phyloP scores from a whole-genome alignment of 1,140 invertebrate species.

The Drosophila kepulauana region DNA sequence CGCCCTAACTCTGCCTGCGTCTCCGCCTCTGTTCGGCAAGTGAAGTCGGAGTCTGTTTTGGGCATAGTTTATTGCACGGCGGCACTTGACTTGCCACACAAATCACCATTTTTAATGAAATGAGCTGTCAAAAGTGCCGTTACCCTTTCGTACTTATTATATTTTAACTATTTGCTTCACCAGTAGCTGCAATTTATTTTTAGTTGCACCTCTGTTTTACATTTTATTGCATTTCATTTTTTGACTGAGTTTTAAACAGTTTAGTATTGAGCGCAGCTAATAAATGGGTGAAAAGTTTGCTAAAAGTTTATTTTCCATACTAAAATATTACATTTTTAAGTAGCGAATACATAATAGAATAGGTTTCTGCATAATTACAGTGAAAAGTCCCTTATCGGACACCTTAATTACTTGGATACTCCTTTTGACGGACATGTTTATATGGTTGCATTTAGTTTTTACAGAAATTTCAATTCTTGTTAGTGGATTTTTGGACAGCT shows the following conservation, averaged over 20 bases:
- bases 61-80: constrained; percentile 41
- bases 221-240: constrained; percentile 32
- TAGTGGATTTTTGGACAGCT: too few relatives aligned
- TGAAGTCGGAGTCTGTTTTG: constrained; percentile 15
- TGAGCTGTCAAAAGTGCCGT: constrained; percentile 58
- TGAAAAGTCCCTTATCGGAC: too few relatives aligned
- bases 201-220: not conserved
- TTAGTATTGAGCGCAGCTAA: not conserved
- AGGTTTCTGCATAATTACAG: too few relatives aligned
- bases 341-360: too few relatives aligned
- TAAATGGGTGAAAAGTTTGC: not conserved
- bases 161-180: not conserved
- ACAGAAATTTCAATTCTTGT: too few relatives aligned
- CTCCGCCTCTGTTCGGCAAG: not conserved
- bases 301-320: too few relatives aligned
- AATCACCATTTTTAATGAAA: constrained; percentile 72
- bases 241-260: constrained; percentile 10
- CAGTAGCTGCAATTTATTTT: constrained; percentile 33
- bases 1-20: constrained; percentile 1
- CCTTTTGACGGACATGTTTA: too few relatives aligned
- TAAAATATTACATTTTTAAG: too few relatives aligned
- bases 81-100: constrained; percentile 48
- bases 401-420: too few relatives aligned
- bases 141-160: constrained; percentile 12
- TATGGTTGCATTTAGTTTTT: too few relatives aligned